Base-by-base conservation (phyloP, 2,113 vertebrate genomes). In the Micronycteris hirsuta region DNA sequence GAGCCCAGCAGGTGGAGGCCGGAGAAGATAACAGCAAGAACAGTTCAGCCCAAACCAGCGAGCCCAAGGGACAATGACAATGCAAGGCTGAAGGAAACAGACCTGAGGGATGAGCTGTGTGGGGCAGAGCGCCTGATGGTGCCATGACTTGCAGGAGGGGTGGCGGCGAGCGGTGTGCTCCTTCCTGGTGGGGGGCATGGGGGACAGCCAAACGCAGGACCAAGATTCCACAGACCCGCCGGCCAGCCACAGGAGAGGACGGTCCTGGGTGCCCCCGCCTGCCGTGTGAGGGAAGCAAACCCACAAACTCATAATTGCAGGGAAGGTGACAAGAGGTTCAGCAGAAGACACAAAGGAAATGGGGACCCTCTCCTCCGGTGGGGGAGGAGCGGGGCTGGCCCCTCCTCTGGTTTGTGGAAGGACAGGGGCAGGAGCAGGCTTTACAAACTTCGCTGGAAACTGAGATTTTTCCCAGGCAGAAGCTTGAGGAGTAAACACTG, bases 31-130 rank as follows among this genome's bases (percentile, higher is more conserved):
- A 14, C 2, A 54, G 33, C 3, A 7, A 19, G 10, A 12, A 15
- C 36, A 28, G 31, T 22, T 3, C 6, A 2, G 4, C 65, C 49
- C 10, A 0, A 16, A 74, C 71, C 52, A 7, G 61, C 5, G 12
- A 15, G 65, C 61, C 5, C n/a, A n/a, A 19, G 41, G n/a, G 31
- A 68, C n/a, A 31, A 17, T 4, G 22, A 33, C 61, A 58, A 22
- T 4, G 33, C n/a, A 43, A 33, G 17, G 7, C 3, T 8, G 5
- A 20, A 47, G 20, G 2, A 15, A 10, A 36, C 31, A 26, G 19
- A 19, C 8, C 67, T 12, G 28, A 10, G 9, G 11, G 83, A n/a
- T 0, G 0, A 2, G 10, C 28, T 7, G 36, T 4, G 4, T 5
- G 43, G n/a, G 28, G 36, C 67, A 5, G 7, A 19, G 56, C 4